Percentiles rank a stretch among this genome's conserved stretches.
phyloP scores from a whole-genome alignment of 1,140 invertebrate genomes.

The Lepidotrigona ventralis region DNA sequence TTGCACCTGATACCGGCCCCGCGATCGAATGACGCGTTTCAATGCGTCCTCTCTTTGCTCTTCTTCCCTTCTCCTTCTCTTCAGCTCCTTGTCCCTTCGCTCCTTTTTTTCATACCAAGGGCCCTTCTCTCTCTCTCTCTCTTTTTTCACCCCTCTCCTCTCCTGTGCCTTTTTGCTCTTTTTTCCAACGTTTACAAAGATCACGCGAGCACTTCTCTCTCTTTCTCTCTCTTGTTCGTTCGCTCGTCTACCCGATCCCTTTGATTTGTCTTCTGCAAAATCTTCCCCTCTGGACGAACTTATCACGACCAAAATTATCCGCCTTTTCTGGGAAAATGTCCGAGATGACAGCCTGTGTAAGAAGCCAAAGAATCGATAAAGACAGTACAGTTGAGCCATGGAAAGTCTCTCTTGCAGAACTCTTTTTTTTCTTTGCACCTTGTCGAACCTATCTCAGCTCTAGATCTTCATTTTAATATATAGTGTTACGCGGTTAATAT shows the following conservation, averaged over 20 bases:
- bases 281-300: no score
- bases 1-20: conserved; percentile 78
- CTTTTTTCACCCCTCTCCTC: conserved; percentile 35
- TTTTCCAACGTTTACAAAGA: conserved; percentile 50
- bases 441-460: no score
- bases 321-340: no score
- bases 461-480: no score
- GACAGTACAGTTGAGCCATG: no score
- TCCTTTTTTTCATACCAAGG: no score
- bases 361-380: no score
- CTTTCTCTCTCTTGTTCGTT: background rate
- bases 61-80: conserved; percentile 37
- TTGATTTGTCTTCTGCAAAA: conserved; percentile 26
- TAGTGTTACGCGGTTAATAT: no score
- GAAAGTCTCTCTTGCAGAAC: no score
- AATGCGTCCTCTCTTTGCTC: conserved; percentile 64
- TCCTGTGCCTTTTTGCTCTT: conserved; percentile 47
- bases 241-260: conserved; percentile 1
- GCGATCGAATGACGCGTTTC: conserved; percentile 79
- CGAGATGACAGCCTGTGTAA: no score
- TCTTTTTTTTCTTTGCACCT: no score
- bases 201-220: conserved; percentile 47
- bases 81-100: conserved; percentile 15
- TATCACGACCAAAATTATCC: no score
- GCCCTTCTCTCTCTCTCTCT: conserved; percentile 13